Percentiles rank a stretch among this genome's conserved stretches.
Conservation (phyloP, 2,113 vertebrate species). For the Oryzias celebensis region DNA sequence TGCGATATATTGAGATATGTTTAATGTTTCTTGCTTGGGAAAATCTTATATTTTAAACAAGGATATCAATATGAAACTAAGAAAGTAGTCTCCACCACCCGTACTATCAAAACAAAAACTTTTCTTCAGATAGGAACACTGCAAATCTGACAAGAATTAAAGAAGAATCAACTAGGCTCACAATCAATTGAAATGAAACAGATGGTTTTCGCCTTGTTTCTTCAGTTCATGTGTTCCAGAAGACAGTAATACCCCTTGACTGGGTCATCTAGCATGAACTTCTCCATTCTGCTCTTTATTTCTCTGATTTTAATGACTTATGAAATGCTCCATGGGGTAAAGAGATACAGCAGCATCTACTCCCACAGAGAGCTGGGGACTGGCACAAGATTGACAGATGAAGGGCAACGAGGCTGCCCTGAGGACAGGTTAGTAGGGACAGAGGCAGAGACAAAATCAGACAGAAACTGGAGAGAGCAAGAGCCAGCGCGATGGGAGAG, state of each 20-base stretch:
- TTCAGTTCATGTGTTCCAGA: neutral
- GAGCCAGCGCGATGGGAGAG: constrained; percentile 12
- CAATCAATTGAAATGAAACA: neutral
- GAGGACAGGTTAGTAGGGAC: constrained; percentile 46
- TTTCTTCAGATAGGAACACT: neutral
- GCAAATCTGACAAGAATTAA: constrained; percentile 1
- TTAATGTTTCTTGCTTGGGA: too few relatives aligned
- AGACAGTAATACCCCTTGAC: constrained; percentile 37
- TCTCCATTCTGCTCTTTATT: constrained; percentile 34
- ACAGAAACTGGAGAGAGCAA: constrained; percentile 23
- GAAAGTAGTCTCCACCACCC: too few relatives aligned
- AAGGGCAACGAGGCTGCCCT: constrained; percentile 42
- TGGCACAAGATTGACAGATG: constrained; percentile 47
- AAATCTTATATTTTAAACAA: too few relatives aligned
- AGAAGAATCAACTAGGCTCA: neutral
- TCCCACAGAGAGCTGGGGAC: constrained; percentile 11
- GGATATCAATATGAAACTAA: too few relatives aligned
- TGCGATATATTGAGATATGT: too few relatives aligned
- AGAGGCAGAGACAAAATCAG: constrained; percentile 39
- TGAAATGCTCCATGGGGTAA: constrained; percentile 17
- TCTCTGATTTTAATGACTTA: constrained; percentile 31
- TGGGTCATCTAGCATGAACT: constrained; percentile 39
- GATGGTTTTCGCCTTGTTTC: neutral
- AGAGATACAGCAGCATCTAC: constrained; percentile 20
- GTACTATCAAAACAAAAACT: too few relatives aligned